Evolutionary conservation across 2,888 invertebrate species (phyloP), one percentile per base, ranked within the genome.

Genomic region (Eupithecia pulchellata): DNA sequence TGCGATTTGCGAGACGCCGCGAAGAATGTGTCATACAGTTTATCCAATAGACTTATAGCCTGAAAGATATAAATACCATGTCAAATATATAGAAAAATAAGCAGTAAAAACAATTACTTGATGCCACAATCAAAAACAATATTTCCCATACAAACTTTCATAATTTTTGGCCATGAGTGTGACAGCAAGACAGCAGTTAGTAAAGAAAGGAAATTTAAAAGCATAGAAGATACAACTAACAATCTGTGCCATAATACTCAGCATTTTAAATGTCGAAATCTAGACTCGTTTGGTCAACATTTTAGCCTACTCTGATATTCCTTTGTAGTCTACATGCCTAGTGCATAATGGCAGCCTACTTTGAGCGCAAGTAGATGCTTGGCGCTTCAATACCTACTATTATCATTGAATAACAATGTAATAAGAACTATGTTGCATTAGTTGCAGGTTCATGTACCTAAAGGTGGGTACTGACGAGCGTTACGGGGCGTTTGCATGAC

Each of bases 21-120:
- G 91, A 93, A 91, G 86, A 95, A 91, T 81, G 95, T 94, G 82
- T 93, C 93, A 88, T 95, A 95, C 86, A 96, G 95, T 91, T 96
- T 96, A 87, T 96, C 96, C 84, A 97, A 95, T 89, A 95, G 95
- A 88, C 90, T 92, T 91, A 95, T 91, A 84, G 95, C 95, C 94
- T 95, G 95, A 91, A 94, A 94, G 84, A 90, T 89, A 92, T 90
- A 90, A 88, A 91, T 90, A 89, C 84, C 80, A 86, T 87, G 86
- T 91, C 89, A 94, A 95, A 86, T 85, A 87, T 82, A 86, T 30
- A 63, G 39, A 79, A 78, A 80, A 61, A 61, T 8, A 61, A 83
- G 82, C 80, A 67, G 77, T 70, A 71, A 70, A 77, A 72, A 75
- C 8, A n/a, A 66, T 58, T 27, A 63, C 32, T 63, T 68, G 39